Evolutionary conservation across 2,888 invertebrate genomes (phyloP).

Genomic region (Xanthia icteritia): DNA sequence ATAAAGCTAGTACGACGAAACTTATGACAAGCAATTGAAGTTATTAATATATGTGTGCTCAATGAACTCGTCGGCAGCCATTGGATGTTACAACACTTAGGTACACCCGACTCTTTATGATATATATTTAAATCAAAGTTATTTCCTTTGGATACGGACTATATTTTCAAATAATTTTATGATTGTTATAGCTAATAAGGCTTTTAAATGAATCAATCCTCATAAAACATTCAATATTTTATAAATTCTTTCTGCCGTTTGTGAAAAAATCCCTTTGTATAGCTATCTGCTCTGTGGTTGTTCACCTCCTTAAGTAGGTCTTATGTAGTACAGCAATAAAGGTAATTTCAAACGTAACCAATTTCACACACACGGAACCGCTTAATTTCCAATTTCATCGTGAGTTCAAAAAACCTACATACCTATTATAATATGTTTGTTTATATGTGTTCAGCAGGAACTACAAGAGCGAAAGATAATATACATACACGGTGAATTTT

Average conservation of each 20-base stretch:
- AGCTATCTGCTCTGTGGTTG: not conserved
- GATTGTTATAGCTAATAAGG: not conserved
- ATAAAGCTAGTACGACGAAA: conserved; percentile 49
- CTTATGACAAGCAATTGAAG: conserved; percentile 60
- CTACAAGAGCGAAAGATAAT: not conserved
- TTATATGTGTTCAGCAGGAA: not conserved
- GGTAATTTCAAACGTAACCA: conserved; percentile 17
- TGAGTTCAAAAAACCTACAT: not conserved
- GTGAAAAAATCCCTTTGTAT: conserved; percentile 1
- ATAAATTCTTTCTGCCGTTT: not conserved
- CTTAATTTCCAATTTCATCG: conserved; percentile 23
- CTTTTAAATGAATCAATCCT: conserved; percentile 8
- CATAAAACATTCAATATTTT: conserved; percentile 21
- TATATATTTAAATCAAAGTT: conserved; percentile 22
- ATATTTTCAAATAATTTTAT: conserved; percentile 13
- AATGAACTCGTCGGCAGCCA: conserved; percentile 41
- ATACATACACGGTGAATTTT: not conserved
- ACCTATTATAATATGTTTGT: no score
- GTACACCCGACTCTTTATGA: not conserved
- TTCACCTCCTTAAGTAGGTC: conserved; percentile 7
- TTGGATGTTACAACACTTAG: conserved; percentile 24
- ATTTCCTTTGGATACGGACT: not conserved
- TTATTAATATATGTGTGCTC: conserved; percentile 55
- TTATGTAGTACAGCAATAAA: conserved; percentile 5
- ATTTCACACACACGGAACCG: conserved; percentile 17